phyloP scores from a whole-genome alignment of 1,140 invertebrate species.

The Amyelois transitella region DNA sequence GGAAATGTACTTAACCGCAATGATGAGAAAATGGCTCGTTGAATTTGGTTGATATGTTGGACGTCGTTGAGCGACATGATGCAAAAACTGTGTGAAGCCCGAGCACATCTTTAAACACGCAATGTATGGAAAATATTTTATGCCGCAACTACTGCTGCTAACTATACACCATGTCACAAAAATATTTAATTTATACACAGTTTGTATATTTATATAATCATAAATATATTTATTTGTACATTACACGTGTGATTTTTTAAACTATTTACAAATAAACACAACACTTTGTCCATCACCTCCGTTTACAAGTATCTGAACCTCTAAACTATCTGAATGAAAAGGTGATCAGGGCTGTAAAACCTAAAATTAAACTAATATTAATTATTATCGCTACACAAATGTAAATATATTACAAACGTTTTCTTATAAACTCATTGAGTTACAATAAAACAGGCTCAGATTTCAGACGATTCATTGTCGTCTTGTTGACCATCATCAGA shows the following conservation, averaged over 20 bases:
- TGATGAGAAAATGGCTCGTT: slow-evolving; percentile 18
- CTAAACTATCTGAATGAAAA: slow-evolving; percentile 25
- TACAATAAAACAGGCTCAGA: not conserved
- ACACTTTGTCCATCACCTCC: slow-evolving; percentile 42
- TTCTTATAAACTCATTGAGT: not conserved
- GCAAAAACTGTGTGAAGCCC: slow-evolving; percentile 65
- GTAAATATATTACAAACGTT: not conserved
- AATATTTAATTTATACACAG: slow-evolving; percentile 56
- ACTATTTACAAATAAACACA: slow-evolving; percentile 67
- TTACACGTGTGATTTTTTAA: slow-evolving; percentile 55
- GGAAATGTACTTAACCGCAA: slow-evolving; percentile 24
- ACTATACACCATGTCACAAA: slow-evolving; percentile 69
- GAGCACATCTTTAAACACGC: slow-evolving; percentile 29
- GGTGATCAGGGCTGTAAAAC: slow-evolving; percentile 52
- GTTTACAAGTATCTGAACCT: slow-evolving; percentile 39
- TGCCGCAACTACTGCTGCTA: slow-evolving; percentile 35
- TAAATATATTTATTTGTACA: slow-evolving; percentile 70
- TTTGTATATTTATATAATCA: slow-evolving; percentile 55
- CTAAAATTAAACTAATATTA: slow-evolving; percentile 30
- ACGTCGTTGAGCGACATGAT: slow-evolving; percentile 52
- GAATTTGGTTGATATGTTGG: slow-evolving; percentile 48
- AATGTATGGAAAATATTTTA: slow-evolving; percentile 47
- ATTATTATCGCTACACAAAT: slow-evolving; percentile 8
- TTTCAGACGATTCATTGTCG: not conserved
- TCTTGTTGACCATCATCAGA: not conserved